Conservation (phyloP, 2,113 vertebrate species). For the Semnopithecus entellus region DNA sequence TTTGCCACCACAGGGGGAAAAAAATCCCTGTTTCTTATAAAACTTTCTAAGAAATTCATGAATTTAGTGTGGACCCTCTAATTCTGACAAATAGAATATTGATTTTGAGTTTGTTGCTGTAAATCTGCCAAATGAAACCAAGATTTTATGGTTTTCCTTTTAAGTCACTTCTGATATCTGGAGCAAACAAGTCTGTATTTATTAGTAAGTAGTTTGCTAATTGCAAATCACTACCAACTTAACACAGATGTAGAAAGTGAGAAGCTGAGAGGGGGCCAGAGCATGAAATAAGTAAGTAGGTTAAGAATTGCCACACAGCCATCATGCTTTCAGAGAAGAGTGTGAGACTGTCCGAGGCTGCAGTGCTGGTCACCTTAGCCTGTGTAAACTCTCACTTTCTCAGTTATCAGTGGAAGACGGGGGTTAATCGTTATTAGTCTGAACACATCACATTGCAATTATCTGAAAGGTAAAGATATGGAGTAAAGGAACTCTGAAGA, state of each 20-base stretch:
- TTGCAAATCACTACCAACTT: background rate
- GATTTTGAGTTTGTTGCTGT: slow-evolving; percentile 33
- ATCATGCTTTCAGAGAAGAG: background rate
- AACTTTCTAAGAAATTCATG: slow-evolving; percentile 33
- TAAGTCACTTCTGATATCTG: slow-evolving; percentile 20
- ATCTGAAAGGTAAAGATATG: background rate
- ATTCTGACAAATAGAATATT: slow-evolving; percentile 47
- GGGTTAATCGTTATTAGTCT: background rate
- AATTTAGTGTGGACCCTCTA: slow-evolving; percentile 23
- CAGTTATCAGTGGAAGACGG: slow-evolving; percentile 21
- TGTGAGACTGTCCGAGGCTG: background rate
- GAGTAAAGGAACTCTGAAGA: background rate
- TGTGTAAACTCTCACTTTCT: slow-evolving; percentile 54
- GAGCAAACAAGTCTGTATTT: slow-evolving; percentile 45
- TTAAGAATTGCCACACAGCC: background rate
- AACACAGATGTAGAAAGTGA: slow-evolving; percentile 13
- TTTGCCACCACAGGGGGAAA: background rate
- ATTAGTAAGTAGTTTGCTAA: background rate
- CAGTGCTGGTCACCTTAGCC: slow-evolving; percentile 33
- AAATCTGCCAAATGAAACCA: slow-evolving; percentile 18
- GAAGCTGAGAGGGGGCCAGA: background rate
- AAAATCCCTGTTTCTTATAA: background rate
- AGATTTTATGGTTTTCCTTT: slow-evolving; percentile 1
- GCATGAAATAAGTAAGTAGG: background rate
- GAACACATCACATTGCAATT: background rate